Base-by-base conservation (phyloP, 2,797 vertebrate species). In the Xerus rutilus region DNA sequence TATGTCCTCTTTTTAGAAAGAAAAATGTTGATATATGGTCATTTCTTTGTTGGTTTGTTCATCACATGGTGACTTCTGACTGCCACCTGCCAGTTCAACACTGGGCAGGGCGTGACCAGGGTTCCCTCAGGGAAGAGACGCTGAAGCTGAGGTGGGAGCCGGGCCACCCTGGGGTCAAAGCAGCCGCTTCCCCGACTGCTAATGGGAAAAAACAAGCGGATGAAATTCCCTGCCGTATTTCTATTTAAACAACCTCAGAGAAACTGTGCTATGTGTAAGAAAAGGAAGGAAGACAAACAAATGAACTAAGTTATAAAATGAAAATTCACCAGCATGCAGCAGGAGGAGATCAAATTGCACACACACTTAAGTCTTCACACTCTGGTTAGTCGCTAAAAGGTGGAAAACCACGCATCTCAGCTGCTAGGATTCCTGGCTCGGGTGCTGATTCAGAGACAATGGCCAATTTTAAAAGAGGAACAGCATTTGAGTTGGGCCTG, bases 391-490 rank as follows among this genome's bases (percentile, higher is more conserved):
- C 84, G 76, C 88, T 45, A 65, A 93, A 86, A 79, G 54, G 72
- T 67, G 59, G 87, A 69, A 87, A 39, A 15, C 35, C 39, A 45
- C 65, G 52, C 21, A 13, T 32, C 32, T 78, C 47, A 28, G 74
- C 52, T 79, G 47, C 70, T 76, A 4, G 3, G 14, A 47, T 32
- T 86, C 43, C 64, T 49, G 78, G 65, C 3, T 52, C 25, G 81
- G 77, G 45, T 23, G 47, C 47, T 73, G 49, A 59, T 49, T 95
- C 76, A 62, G 69, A 45, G 23, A 62, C 20, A 39, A n/a, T 10
- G 93, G 62, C 86, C 93, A 81, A 13, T 86, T 45, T 85, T 45
- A 59, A 79, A 88, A 69, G 57, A 89, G 94, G 54, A 92, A 74
- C 4, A 72, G 52, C 35, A 12, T 87, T 87, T 70, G 57, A 67